phyloP scores from a whole-genome alignment of 2,797 vertebrate genomes.

The Eptatretus atami region DNA sequence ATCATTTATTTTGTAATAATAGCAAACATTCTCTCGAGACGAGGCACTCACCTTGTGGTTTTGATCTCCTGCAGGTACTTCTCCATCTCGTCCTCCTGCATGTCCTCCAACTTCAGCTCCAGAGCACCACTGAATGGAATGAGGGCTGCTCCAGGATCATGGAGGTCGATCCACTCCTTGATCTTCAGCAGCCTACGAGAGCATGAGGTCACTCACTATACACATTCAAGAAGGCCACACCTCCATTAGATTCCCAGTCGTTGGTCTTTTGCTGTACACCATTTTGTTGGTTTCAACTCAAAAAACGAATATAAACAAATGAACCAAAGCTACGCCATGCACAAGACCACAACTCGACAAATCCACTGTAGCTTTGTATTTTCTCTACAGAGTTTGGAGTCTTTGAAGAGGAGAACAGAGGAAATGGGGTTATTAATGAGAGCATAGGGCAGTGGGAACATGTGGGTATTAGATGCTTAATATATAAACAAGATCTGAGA shows the following conservation, averaged over 20 bases:
- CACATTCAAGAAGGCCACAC: slow-evolving; percentile 39
- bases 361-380: too few species aligned
- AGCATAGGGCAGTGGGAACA: too few species aligned
- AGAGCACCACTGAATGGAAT: slow-evolving; percentile 65
- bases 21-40: too few species aligned
- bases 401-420: too few species aligned
- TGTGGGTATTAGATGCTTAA: too few species aligned
- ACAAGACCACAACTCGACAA: too few species aligned
- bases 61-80: slow-evolving; percentile 70
- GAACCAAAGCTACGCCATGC: too few species aligned
- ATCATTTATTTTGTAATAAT: too few species aligned
- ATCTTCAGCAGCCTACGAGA: slow-evolving; percentile 70
- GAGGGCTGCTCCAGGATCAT: slow-evolving; percentile 65
- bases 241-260: slow-evolving; percentile 34
- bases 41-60: slow-evolving; percentile 43
- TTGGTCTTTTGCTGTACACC: slow-evolving; percentile 33
- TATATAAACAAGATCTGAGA: too few species aligned
- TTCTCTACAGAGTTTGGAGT: too few species aligned
- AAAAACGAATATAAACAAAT: too few species aligned
- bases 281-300: slow-evolving; percentile 9
- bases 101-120: slow-evolving; percentile 62
- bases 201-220: slow-evolving; percentile 32
- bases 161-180: slow-evolving; percentile 91
- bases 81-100: slow-evolving; percentile 48
- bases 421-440: too few species aligned